Evolutionary conservation across 2,113 vertebrate genomes (phyloP).

Genomic region (Pygoscelis adeliae): DNA sequence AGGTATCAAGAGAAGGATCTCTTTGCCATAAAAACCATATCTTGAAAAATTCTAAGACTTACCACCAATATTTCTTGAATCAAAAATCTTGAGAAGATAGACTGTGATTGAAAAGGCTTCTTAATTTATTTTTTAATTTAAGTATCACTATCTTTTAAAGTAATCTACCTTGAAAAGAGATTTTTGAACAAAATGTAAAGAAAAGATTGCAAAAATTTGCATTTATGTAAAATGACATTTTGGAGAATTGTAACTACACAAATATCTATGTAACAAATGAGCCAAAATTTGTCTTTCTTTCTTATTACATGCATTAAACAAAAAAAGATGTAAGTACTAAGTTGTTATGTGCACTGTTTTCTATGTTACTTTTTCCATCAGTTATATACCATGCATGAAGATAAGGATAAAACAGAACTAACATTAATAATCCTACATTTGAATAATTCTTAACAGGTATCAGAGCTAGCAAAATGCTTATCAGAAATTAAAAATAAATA

Average conservation of each 20-base stretch:
- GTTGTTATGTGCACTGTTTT: neutral
- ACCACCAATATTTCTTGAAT: neutral
- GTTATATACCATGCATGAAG: neutral
- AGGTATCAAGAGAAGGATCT: neutral
- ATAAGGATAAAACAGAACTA: neutral
- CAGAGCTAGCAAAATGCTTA: neutral
- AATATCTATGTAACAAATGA: neutral
- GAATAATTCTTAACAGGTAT: neutral
- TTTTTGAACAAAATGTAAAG: neutral
- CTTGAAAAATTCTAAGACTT: neutral
- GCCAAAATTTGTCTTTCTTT: neutral
- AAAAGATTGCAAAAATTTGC: neutral
- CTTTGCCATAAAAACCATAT: neutral
- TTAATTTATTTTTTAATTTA: neutral
- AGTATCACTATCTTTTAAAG: neutral
- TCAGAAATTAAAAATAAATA: neutral
- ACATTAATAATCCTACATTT: neutral
- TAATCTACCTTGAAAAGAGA: neutral
- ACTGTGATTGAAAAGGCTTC: neutral
- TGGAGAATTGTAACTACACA: neutral
- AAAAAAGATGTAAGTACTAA: neutral
- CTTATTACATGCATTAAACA: neutral
- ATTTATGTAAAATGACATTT: neutral
- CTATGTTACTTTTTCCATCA: neutral
- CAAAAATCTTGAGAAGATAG: neutral